These are phyloP conservation scores for Thunnus albacares DNA, from an alignment of 2,797 vertebrate genomes.

Conservation along the genomic window DNA sequence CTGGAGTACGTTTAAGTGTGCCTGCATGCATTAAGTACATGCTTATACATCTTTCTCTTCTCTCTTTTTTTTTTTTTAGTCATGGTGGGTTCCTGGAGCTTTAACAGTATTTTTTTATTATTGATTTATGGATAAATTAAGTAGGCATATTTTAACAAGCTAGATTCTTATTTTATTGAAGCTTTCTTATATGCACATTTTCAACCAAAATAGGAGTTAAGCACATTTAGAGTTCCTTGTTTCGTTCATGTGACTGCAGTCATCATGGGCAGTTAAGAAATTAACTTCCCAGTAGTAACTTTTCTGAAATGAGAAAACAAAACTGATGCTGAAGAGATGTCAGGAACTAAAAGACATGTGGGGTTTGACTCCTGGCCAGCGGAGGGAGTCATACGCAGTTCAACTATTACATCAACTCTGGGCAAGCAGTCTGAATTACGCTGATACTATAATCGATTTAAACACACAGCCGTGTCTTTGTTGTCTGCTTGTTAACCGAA, in stretches of 20 bases:
- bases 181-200: neutral
- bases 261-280: neutral
- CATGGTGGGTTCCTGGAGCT: neutral
- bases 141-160: neutral
- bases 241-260: conserved; percentile 28
- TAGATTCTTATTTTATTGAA: neutral
- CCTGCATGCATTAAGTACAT: neutral
- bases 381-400: neutral
- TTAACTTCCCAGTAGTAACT: neutral
- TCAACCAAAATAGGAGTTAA: neutral
- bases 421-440: neutral
- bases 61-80: neutral
- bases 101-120: neutral
- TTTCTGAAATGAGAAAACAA: neutral
- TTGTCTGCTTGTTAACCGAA: neutral
- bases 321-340: neutral
- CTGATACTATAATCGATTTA: neutral
- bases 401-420: conserved; percentile 16
- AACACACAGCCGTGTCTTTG: neutral
- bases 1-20: conserved; percentile 16
- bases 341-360: neutral
- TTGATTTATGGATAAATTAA: neutral
- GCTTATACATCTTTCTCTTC: neutral
- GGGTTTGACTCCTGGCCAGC: neutral
- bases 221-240: conserved; percentile 32